These are phyloP conservation scores for Leucophenga maculata DNA, from an alignment of 2,888 invertebrate genomes.

Conservation along the genomic window DNA sequence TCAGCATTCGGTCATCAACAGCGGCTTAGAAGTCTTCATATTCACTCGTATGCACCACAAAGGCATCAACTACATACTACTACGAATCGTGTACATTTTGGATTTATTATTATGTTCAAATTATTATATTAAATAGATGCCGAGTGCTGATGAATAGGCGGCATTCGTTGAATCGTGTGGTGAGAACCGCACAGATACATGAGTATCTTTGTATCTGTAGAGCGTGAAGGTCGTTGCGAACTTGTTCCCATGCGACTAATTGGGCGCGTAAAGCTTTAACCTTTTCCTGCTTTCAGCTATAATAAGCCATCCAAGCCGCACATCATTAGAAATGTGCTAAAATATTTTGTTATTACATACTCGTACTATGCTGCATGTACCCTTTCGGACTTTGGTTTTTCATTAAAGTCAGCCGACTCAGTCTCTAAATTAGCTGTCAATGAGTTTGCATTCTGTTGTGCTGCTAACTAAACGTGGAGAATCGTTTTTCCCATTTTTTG, in stretches of 20 bases:
- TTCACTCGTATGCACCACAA: not conserved
- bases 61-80: too few species aligned
- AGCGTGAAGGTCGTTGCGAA: conserved; percentile 18
- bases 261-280: not conserved
- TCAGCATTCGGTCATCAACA: conserved; percentile 14
- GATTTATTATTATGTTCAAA: conserved; percentile 25
- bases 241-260: conserved; percentile 14
- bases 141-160: conserved; percentile 21
- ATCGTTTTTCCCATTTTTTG: conserved; percentile 5
- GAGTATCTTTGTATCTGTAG: not conserved
- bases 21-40: not conserved
- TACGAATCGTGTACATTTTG: not conserved
- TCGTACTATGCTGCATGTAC: too few species aligned
- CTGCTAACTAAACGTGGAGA: conserved; percentile 13
- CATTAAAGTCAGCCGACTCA: not conserved
- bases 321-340: conserved; percentile 20
- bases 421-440: conserved; percentile 15
- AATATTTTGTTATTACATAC: conserved; percentile 23
- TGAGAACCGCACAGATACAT: not conserved
- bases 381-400: not conserved
- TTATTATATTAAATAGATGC: conserved; percentile 26
- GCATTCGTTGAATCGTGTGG: not conserved
- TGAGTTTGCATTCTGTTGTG: conserved; percentile 23
- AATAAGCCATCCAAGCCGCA: conserved; percentile 6
- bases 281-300: conserved; percentile 4